Evolutionary conservation across 92 coral and sea anemone genomes (phyloP).

Genomic region (Virgularia gustaviana): DNA sequence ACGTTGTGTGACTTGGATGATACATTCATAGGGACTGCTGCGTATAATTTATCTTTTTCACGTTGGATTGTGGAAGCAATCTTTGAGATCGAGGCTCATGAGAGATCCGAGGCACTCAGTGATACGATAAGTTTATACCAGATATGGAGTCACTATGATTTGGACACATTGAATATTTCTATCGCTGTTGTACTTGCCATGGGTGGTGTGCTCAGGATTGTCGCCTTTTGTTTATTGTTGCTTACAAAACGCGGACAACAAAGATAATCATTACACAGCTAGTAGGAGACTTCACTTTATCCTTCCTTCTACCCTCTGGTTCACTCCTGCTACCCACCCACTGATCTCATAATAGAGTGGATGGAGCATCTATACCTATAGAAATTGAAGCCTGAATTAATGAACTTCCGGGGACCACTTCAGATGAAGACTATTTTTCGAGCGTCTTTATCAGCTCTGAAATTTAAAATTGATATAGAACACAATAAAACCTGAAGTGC

Average conservation of each 20-base stretch:
- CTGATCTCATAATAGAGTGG: no score
- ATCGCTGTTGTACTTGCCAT: slow-evolving; percentile 57
- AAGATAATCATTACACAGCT: background rate
- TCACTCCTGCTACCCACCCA: no score
- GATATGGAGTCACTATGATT: slow-evolving; percentile 62
- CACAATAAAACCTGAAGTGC: no score
- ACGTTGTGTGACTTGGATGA: slow-evolving; percentile 65
- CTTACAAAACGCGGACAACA: slow-evolving; percentile 35
- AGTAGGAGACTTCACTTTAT: background rate
- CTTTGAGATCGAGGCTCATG: slow-evolving; percentile 77
- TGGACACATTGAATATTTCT: slow-evolving; percentile 62
- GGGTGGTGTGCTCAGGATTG: slow-evolving; percentile 57
- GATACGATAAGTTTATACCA: slow-evolving; percentile 45
- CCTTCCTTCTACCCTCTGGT: background rate
- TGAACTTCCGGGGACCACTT: no score
- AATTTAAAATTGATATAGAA: no score
- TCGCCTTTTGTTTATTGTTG: slow-evolving; percentile 52
- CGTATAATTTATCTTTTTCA: slow-evolving; percentile 72
- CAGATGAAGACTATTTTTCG: no score
- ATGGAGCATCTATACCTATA: no score
- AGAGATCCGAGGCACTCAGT: slow-evolving; percentile 61
- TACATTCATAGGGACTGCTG: slow-evolving; percentile 53
- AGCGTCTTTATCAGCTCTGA: no score
- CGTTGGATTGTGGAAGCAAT: slow-evolving; percentile 86
- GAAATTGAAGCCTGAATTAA: no score